These are phyloP conservation scores for Zoroaster sp. DNA, from an alignment of 53 echinoderm and acorn worm genomes.

Conservation along the genomic window DNA sequence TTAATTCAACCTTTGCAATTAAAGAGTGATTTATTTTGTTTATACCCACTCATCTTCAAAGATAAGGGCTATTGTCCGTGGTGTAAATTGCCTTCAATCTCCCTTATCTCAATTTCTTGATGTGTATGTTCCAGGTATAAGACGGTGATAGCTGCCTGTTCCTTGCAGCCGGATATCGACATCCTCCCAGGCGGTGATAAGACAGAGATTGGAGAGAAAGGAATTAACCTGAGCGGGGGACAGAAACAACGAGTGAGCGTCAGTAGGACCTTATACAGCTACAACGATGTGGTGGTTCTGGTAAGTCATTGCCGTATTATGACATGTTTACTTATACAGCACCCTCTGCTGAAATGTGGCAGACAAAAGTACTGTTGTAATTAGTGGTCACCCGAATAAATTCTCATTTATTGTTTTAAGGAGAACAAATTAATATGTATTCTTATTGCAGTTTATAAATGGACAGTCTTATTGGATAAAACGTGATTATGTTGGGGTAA, in stretches of 20 bases:
- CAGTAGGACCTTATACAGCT: slow-evolving; percentile 56
- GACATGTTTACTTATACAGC: too few species aligned
- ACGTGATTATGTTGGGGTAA: too few species aligned
- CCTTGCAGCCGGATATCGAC: slow-evolving; percentile 63
- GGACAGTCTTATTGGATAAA: too few species aligned
- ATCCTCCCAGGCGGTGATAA: slow-evolving; percentile 67
- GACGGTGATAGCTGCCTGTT: slow-evolving; percentile 53
- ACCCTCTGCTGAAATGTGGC: too few species aligned
- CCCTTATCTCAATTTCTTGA: background rate
- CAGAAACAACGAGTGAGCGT: slow-evolving; percentile 78
- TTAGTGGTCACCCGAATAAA: too few species aligned
- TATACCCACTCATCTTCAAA: too few species aligned
- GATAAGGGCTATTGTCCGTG: too few species aligned
- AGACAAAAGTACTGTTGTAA: too few species aligned
- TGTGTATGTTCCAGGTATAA: slow-evolving; percentile 36
- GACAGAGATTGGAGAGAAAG: slow-evolving; percentile 74
- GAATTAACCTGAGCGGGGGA: slow-evolving; percentile 69
- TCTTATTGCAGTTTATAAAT: too few species aligned
- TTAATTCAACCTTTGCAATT: too few species aligned
- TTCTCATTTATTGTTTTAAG: background rate
- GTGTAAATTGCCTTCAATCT: background rate
- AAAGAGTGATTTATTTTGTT: too few species aligned
- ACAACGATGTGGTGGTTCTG: slow-evolving; percentile 57
- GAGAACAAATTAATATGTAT: background rate
- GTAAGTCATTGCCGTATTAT: slow-evolving; percentile 40